These are phyloP conservation scores for Noctua pronuba DNA, from an alignment of 2,888 invertebrate genomes.

Conservation along the genomic window DNA sequence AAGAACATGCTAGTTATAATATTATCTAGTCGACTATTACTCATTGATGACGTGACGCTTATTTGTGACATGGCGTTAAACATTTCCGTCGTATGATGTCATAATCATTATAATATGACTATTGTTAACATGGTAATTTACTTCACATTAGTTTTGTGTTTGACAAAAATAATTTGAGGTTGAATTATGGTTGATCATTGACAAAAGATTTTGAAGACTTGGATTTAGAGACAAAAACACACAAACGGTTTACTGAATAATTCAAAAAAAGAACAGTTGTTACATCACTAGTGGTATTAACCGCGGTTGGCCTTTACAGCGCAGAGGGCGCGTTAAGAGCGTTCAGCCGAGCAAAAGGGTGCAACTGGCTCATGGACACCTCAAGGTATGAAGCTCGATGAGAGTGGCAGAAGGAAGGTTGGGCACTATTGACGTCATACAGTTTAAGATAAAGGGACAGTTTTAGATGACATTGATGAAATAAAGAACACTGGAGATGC, in stretches of 20 bases:
- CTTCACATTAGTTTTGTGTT: constrained; percentile 19
- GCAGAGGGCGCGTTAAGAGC: constrained; percentile 46
- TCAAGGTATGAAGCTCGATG: constrained; percentile 45
- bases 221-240: too few relatives aligned
- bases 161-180: neutral
- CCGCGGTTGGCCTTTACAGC: constrained; percentile 47
- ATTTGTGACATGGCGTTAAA: constrained; percentile 53
- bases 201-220: too few relatives aligned
- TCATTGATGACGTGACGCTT: constrained; percentile 67
- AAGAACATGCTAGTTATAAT: constrained; percentile 3
- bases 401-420: constrained; percentile 42
- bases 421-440: constrained; percentile 46
- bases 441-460: constrained; percentile 24
- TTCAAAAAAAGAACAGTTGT: constrained; percentile 36
- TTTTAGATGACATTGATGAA: constrained; percentile 7
- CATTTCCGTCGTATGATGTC: constrained; percentile 60
- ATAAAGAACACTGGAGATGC: neutral
- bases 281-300: constrained; percentile 39
- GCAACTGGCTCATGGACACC: constrained; percentile 64
- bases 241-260: constrained; percentile 22
- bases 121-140: constrained; percentile 36
- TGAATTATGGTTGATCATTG: neutral
- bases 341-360: constrained; percentile 56
- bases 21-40: constrained; percentile 42
- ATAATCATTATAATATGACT: constrained; percentile 34